phyloP scores from a whole-genome alignment of 2,113 vertebrate species.

The Puntigrus tetrazona region DNA sequence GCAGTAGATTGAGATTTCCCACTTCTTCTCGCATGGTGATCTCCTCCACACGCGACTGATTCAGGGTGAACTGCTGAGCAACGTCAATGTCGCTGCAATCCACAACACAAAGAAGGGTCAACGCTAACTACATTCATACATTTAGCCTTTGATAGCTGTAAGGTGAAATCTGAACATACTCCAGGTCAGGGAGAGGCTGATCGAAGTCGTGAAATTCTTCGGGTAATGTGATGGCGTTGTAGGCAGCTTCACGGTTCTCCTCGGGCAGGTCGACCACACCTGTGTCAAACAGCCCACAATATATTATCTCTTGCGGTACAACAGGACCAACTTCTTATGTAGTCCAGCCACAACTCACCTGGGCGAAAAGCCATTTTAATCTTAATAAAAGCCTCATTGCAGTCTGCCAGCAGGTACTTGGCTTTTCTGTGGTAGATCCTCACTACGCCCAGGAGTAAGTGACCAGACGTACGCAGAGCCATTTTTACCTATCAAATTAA shows the following conservation, averaged over 20 bases:
- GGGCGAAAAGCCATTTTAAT: conserved; percentile 99
- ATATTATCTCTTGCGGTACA: neutral
- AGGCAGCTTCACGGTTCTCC: conserved; percentile 97
- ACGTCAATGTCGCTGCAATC: conserved; percentile 94
- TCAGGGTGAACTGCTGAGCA: conserved; percentile 97
- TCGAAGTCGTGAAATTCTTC: conserved; percentile 99
- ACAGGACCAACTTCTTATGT: neutral
- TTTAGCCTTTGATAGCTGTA: neutral
- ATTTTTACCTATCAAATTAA: conserved; percentile 87
- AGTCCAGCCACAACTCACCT: conserved; percentile 76
- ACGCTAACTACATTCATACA: neutral
- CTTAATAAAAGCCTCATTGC: conserved; percentile 99
- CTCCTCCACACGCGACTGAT: conserved; percentile 98
- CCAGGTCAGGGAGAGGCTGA: conserved; percentile 94
- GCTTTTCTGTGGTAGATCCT: conserved; percentile 99
- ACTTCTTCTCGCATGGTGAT: conserved; percentile 99
- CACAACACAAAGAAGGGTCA: conserved; percentile 31
- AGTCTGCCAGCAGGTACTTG: conserved; percentile 98
- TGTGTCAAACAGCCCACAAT: conserved; percentile 62
- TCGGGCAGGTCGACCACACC: conserved; percentile 98
- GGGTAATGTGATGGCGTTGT: conserved; percentile 97
- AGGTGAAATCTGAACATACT: conserved; percentile 76
- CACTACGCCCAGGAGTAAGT: conserved; percentile 94
- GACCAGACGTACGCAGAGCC: conserved; percentile 96
- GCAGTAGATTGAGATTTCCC: conserved; percentile 93